Evolutionary conservation across 2,113 vertebrate genomes (phyloP), one percentile per base, ranked within the genome.

Genomic region (Athene noctua): DNA sequence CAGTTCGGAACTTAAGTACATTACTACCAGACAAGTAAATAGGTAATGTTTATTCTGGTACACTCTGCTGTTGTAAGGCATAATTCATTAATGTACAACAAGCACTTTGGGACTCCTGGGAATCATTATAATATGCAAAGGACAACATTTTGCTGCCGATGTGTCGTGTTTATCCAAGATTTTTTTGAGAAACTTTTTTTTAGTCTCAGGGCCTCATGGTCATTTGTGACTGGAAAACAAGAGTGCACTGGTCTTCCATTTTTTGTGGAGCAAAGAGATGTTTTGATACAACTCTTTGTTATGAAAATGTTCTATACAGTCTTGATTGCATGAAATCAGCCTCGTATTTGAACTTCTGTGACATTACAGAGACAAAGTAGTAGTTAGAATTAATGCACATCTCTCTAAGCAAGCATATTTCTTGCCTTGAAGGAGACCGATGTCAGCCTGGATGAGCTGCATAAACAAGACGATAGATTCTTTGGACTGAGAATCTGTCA

Each of bases 401-500:
- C 81, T 79, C 90, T 93, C 96, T 47, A 22, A 92, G 82, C 30
- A 73, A 75, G 82, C 62, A 5, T 1, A n/a, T 58, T 94, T 88
- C 86, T 58, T 94, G 91, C 94, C 95, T 86, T 0, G 27, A 15
- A 94, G 94, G 91, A 65, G 62, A 19, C 9, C 0, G 11, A 47
- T 86, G 94, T 90, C 96, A 95, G 49, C 58, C 79, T 36, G 26
- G 17, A 92, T 96, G 71, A 94, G 79, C 79, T 62, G 79, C 20
- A 16, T 12, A 3, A 68, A 71, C 11, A 55, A n/a, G 55, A 81
- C 4, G 42, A 19, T 3, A 47, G 66, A 75, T 88, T 63, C 73
- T 78, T 78, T 74, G 78, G 77, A 23, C 68, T 87, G 90, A 78
- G 70, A 34, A 44, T 51, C 80, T 78, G 32, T 6, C 46, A 10